phyloP scores from a whole-genome alignment of 1,140 invertebrate genomes.

The Globodera rostochiensis region DNA sequence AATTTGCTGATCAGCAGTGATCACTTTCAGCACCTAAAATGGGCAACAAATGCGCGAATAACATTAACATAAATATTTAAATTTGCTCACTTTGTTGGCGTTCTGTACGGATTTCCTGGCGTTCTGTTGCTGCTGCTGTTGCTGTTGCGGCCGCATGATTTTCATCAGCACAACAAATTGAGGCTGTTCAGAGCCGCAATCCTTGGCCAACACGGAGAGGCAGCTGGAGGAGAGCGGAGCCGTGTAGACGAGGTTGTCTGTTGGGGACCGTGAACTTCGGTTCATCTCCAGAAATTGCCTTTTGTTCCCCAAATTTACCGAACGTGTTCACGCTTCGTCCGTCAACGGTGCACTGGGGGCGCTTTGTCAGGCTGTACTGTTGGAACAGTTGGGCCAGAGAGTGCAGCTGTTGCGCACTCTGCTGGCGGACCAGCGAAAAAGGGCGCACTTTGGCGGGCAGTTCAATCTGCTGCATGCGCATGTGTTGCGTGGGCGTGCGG shows the following conservation, averaged over 20 bases:
- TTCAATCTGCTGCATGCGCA: conserved; percentile 31
- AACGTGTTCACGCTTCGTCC: conserved; percentile 38
- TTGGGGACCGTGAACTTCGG: neutral
- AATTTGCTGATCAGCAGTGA: conserved; percentile 28
- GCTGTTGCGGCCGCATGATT: conserved; percentile 13
- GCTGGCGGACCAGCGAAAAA: conserved; percentile 27
- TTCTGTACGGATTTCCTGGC: neutral
- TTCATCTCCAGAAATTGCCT: conserved; percentile 6
- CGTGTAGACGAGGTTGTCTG: conserved; percentile 25
- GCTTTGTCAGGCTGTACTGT: conserved; percentile 1
- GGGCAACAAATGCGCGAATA: neutral
- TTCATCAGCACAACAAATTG: conserved; percentile 43
- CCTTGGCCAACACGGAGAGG: conserved; percentile 45
- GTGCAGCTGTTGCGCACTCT: conserved; percentile 21
- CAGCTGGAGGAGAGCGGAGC: conserved; percentile 32
- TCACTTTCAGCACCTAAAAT: conserved; percentile 40
- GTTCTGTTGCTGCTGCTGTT: conserved; percentile 4
- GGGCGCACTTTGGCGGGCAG: conserved; percentile 40
- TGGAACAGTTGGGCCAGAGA: conserved; percentile 19
- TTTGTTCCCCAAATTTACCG: conserved; percentile 27
- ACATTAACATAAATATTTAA: neutral
- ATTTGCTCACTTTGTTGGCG: conserved; percentile 3
- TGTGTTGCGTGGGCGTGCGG: conserved; percentile 27
- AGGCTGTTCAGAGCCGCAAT: conserved; percentile 34
- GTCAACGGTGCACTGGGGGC: conserved; percentile 42